phyloP scores from a whole-genome alignment of 2,113 vertebrate genomes.

The Carettochelys insculpta region DNA sequence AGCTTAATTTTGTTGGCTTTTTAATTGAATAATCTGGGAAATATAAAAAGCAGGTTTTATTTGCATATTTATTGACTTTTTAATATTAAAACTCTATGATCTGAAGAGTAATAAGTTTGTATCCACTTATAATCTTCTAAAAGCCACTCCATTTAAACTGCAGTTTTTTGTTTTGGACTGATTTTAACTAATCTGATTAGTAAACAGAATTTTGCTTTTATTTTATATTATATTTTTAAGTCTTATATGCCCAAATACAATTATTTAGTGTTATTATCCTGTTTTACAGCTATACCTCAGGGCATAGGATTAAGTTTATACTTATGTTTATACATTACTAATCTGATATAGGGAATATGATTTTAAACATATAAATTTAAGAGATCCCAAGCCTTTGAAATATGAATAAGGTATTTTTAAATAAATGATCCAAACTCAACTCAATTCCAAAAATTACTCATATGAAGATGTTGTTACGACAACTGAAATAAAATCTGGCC shows the following conservation, averaged over 20 bases:
- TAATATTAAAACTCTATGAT: neutral
- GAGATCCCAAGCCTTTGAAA: neutral
- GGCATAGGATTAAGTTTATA: neutral
- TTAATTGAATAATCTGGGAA: neutral
- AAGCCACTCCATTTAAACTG: neutral
- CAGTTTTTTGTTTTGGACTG: neutral
- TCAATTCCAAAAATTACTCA: neutral
- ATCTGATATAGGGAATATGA: neutral
- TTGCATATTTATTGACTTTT: neutral
- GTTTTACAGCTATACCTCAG: neutral
- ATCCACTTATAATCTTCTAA: neutral
- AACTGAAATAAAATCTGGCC: neutral
- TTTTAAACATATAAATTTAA: neutral
- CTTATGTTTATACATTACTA: neutral
- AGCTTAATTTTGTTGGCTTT: neutral
- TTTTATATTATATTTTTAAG: neutral
- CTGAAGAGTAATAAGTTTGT: neutral
- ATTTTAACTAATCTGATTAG: neutral
- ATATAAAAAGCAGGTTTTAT: neutral
- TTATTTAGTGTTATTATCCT: neutral
- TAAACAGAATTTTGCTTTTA: neutral
- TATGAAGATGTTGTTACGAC: neutral
- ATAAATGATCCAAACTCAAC: neutral
- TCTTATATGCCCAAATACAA: neutral
- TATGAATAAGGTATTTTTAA: neutral